Conservation (phyloP, 2,113 vertebrate species). For the Hiodon alosoides region DNA sequence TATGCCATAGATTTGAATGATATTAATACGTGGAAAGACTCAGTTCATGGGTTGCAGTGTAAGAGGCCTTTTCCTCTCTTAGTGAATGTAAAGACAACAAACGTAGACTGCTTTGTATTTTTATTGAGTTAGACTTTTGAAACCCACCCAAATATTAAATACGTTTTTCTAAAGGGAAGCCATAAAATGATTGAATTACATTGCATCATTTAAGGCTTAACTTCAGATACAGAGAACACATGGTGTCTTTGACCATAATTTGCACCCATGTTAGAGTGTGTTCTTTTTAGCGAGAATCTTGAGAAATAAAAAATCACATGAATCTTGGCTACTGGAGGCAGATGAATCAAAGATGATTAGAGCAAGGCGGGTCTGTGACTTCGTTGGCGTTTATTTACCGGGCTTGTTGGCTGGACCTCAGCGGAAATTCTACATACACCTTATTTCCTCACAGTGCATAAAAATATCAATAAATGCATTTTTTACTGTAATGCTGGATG, state of each 20-base stretch:
- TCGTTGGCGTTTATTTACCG: neutral
- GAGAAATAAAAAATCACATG: no score
- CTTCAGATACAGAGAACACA: neutral
- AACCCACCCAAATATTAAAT: neutral
- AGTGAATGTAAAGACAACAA: no score
- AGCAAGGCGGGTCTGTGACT: neutral
- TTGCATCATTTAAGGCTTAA: slow-evolving; percentile 11
- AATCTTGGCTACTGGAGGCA: neutral
- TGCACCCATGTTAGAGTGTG: neutral
- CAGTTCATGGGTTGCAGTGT: neutral
- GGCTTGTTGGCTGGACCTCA: neutral
- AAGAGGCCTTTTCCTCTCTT: neutral
- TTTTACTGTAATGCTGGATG: no score
- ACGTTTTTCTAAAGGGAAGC: neutral
- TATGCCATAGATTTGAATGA: no score
- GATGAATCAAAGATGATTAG: neutral
- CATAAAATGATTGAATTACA: slow-evolving; percentile 5
- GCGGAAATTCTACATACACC: no score
- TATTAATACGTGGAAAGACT: no score
- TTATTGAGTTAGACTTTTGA: slow-evolving; percentile 20
- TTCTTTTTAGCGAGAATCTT: no score
- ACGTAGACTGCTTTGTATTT: slow-evolving; percentile 5
- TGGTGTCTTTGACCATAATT: slow-evolving; percentile 1
- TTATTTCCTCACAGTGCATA: no score
- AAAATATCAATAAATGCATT: no score